Percentiles rank a stretch among this genome's conserved stretches.
Conservation (phyloP, 1,140 invertebrate genomes). For the Antheraea mylitta region DNA sequence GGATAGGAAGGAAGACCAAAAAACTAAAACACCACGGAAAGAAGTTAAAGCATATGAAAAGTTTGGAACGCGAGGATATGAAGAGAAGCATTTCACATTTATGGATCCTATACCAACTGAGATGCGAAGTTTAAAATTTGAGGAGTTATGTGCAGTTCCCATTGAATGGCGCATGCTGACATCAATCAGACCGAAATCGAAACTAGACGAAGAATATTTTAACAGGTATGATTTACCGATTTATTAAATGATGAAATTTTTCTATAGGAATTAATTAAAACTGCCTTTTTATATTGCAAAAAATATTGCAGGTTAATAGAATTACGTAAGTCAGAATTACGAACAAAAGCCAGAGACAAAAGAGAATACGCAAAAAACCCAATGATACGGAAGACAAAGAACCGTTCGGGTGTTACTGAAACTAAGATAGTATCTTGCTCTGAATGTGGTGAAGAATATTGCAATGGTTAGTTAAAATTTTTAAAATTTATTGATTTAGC, state of each 20-base stretch:
- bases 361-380: slow-evolving; percentile 80
- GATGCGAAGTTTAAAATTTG: slow-evolving; percentile 88
- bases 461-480: slow-evolving; percentile 78
- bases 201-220: slow-evolving; percentile 93
- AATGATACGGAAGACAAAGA: slow-evolving; percentile 86
- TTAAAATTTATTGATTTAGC: background rate
- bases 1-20: slow-evolving; percentile 81
- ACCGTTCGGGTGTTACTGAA: slow-evolving; percentile 88
- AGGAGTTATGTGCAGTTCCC: slow-evolving; percentile 90
- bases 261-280: too few species aligned
- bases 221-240: slow-evolving; percentile 79
- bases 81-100: slow-evolving; percentile 83
- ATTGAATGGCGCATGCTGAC: slow-evolving; percentile 97
- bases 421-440: slow-evolving; percentile 85
- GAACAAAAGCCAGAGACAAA: slow-evolving; percentile 83
- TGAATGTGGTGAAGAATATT: slow-evolving; percentile 93
- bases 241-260: background rate
- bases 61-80: slow-evolving; percentile 71
- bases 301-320: slow-evolving; percentile 82
- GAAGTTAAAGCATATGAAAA: slow-evolving; percentile 80
- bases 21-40: slow-evolving; percentile 84
- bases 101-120: slow-evolving; percentile 90
- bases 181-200: slow-evolving; percentile 88
- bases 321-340: slow-evolving; percentile 87
- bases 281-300: background rate